Evolutionary conservation across 1,140 invertebrate species (phyloP), one percentile per base, ranked within the genome.

Genomic region (Bilobella aurantiaca): DNA sequence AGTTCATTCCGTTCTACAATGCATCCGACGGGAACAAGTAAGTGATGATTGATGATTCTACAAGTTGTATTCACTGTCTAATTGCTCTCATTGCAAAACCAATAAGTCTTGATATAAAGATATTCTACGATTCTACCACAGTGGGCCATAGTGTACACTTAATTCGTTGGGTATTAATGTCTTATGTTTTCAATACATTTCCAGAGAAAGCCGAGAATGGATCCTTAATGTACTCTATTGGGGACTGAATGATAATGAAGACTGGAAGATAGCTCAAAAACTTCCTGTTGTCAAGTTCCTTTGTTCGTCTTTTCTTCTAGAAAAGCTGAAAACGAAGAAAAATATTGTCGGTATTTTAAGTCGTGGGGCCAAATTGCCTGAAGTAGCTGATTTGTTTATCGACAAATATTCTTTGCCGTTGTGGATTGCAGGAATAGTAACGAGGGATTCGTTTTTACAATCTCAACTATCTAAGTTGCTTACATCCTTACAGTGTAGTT

Each of bases 1-100:
- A 74, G 14, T 74, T 74, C 47, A 32, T 71, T 1, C 42, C 62
- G 0, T 71, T 74, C 31, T 74, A 58, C 42, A 72, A 74, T 58
- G 65, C 65, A 21, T 23, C 27, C 27, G 68, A 72, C 61, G 70
- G 63, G 1, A 72, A 69, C 27, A 67, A 64, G 69, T 67, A 53
- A 67, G 30, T 65, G 1, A 23, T n/a, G 14, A 58, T n/a, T 25
- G 56, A n/a, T n/a, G n/a, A n/a, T n/a, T n/a, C n/a, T 49, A 49
- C 47, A 57, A 16, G 12, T 42, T 12, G 31, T 3, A 37, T 62
- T 37, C 18, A 63, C 42, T n/a, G n/a, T n/a, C n/a, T n/a, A n/a
- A n/a, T n/a, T n/a, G n/a, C n/a, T n/a, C n/a, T n/a, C n/a, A n/a
- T n/a, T n/a, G n/a, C n/a, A n/a, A n/a, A n/a, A n/a, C n/a, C n/a